Evolutionary conservation across 2,797 vertebrate species (phyloP), one percentile per base, ranked within the genome.

Genomic region (Threskiornis aethiopicus): DNA sequence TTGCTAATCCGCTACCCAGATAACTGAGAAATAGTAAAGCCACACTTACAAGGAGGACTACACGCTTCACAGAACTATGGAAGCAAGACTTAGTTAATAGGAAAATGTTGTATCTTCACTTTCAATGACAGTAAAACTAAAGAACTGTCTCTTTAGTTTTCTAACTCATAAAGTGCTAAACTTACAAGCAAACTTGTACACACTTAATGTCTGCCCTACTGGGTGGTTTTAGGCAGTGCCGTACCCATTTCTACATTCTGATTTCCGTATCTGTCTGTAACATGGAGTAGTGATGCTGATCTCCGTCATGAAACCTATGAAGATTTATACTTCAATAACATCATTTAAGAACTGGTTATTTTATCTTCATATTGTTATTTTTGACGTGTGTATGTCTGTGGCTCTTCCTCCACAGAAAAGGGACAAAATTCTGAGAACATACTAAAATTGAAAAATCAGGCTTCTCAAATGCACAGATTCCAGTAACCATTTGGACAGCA

Each of bases 181-280:
- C 6, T 85, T 42, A 46, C 6, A 57, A 49, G 37, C 44, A 49
- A 88, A 52, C 10, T 44, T 44, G 25, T 31, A 24, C 15, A 24
- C 15, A 2, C 22, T 78, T 71, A 64, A 46, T 10, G 28, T 55
- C 59, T 79, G 19, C 58, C 29, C 55, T 31, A 18, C 8, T 24
- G 35, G 18, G 44, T 0, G 0, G 28, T 59, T 82, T 87, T 51
- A 57, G 47, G 52, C 24, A 89, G 73, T 44, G 14, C 42, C 7
- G 20, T 42, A 22, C 16, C 5, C 9, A 33, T 66, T 78, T 33
- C 46, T 81, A 33, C 1, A 0, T 16, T 11, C 1, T 0, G 6
- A 6, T 84, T 90, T 62, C 46, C 5, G 0, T 22, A 26, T 42
- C 57, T 71, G 19, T n/a, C 66, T 80, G 44, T 61, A 71, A 47